Percentiles rank a stretch among this genome's conserved stretches.
Evolutionary conservation across 2,888 invertebrate genomes (phyloP).

Genomic region (Callinectes sapidus): DNA sequence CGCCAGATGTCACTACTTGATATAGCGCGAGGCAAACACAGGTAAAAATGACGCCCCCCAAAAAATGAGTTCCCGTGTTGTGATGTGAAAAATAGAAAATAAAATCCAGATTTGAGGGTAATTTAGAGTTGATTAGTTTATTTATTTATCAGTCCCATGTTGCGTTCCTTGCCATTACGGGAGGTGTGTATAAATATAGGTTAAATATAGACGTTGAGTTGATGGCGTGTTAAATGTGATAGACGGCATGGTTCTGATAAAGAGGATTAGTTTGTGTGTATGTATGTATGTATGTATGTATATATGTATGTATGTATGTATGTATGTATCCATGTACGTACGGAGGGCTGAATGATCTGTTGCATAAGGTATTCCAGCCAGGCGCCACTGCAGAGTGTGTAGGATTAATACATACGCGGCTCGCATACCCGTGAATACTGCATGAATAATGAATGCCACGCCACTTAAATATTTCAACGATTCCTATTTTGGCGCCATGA

Average conservation of each 20-base stretch:
- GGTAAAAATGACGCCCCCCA: no score
- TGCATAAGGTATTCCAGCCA: background rate
- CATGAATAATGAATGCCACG: background rate
- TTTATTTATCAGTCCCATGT: background rate
- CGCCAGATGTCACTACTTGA: background rate
- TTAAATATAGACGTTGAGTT: background rate
- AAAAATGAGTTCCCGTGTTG: background rate
- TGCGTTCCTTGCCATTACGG: background rate
- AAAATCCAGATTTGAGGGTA: background rate
- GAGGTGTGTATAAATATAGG: background rate
- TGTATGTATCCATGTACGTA: constrained; percentile 1
- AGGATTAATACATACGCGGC: background rate
- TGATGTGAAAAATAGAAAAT: background rate
- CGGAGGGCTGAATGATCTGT: background rate
- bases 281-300: background rate
- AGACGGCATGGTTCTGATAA: background rate
- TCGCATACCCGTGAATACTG: background rate
- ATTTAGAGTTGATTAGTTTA: background rate
- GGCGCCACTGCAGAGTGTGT: background rate
- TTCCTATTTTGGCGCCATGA: background rate
- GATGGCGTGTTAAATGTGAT: background rate
- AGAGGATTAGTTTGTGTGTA: background rate
- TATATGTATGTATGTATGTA: constrained; percentile 3
- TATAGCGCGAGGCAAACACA: background rate
- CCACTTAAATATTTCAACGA: background rate